These are phyloP conservation scores for Iselma pallidipennis DNA, from an alignment of 2,888 invertebrate species.

Conservation along the genomic window DNA sequence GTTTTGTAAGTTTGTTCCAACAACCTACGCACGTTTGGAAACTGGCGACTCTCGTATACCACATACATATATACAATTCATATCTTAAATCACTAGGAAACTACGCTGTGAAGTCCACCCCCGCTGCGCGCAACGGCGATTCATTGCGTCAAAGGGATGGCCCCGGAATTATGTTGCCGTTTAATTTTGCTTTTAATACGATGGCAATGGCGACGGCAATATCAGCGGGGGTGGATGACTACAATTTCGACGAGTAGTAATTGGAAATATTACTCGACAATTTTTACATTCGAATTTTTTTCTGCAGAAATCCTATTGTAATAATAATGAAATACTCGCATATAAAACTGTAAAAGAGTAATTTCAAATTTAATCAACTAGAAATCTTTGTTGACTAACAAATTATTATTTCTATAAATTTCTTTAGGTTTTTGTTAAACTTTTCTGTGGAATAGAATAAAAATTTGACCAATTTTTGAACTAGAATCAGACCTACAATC, in stretches of 20 bases:
- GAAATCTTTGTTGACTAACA: no score
- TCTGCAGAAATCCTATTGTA: no score
- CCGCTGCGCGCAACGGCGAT: conserved; percentile 4
- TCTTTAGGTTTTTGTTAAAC: no score
- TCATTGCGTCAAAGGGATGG: conserved; percentile 5
- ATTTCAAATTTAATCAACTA: no score
- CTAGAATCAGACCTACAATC: no score
- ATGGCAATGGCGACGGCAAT: background rate
- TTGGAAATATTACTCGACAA: background rate
- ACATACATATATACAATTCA: background rate
- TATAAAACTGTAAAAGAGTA: no score
- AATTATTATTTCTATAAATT: no score
- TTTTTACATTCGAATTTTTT: no score
- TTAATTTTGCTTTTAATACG: background rate
- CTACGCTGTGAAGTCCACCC: conserved; percentile 4
- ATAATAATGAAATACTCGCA: no score
- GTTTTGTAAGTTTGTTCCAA: background rate
- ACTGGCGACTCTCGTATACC: background rate
- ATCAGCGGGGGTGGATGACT: background rate
- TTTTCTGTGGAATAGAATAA: no score
- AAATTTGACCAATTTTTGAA: no score
- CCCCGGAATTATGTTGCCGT: conserved; percentile 9
- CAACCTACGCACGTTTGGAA: background rate
- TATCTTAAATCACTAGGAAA: conserved; percentile 6
- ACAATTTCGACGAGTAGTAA: background rate